phyloP scores from a whole-genome alignment of 2,797 vertebrate species.

The Percopsis omiscomaycus region DNA sequence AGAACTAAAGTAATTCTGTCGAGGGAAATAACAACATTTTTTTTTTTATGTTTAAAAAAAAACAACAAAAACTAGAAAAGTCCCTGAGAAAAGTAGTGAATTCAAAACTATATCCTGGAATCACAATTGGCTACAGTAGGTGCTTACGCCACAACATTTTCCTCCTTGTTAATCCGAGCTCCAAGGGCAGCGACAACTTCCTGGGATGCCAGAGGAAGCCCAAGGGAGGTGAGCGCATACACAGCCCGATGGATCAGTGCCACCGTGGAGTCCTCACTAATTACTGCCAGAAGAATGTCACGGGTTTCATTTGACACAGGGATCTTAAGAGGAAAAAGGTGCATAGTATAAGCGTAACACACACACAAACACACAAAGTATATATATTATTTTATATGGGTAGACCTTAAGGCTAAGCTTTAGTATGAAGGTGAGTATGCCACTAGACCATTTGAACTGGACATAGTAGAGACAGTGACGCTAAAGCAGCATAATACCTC shows the following conservation, averaged over 20 bases:
- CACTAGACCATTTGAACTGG: background rate
- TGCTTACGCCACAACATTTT: conserved; percentile 91
- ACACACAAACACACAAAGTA: too few relatives aligned
- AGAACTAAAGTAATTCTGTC: conserved; percentile 89
- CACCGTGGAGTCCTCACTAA: conserved; percentile 93
- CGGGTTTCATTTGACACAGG: conserved; percentile 93
- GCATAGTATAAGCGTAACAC: background rate
- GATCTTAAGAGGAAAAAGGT: conserved; percentile 73
- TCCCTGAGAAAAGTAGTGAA: background rate
- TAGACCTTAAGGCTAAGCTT: too few relatives aligned
- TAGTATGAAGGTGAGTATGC: too few relatives aligned
- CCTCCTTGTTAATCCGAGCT: conserved; percentile 91
- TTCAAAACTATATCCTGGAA: background rate
- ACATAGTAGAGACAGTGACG: background rate
- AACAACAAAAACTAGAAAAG: background rate
- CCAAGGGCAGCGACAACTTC: conserved; percentile 89
- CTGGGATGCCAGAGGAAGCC: conserved; percentile 90
- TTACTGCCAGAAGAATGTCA: conserved; percentile 89
- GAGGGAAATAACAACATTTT: conserved; percentile 24
- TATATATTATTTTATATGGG: background rate
- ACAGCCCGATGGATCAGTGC: conserved; percentile 92
- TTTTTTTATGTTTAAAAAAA: background rate
- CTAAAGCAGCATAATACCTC: conserved; percentile 76
- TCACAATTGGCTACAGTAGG: background rate
- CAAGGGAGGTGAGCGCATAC: conserved; percentile 86